phyloP scores from a whole-genome alignment of 2,888 invertebrate species.

The Diloba caeruleocephala region DNA sequence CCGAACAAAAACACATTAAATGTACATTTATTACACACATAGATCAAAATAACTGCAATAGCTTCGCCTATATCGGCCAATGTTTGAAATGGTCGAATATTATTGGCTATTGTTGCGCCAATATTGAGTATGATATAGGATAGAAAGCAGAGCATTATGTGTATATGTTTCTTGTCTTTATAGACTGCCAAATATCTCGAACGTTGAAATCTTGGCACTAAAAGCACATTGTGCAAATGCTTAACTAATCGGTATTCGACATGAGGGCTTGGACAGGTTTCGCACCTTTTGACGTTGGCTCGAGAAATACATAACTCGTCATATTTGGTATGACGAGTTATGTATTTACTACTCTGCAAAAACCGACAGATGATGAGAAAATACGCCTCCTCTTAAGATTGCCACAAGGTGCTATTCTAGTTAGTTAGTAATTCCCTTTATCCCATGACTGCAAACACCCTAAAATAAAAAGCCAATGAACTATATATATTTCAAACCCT shows the following conservation, averaged over 20 bases:
- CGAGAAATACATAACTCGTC: neutral
- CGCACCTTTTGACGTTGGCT: constrained; percentile 2
- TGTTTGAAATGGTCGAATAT: constrained; percentile 24
- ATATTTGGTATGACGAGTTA: too few relatives aligned
- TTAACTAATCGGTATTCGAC: constrained; percentile 31
- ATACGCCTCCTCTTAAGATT: neutral
- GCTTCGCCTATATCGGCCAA: constrained; percentile 40
- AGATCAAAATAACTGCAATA: constrained; percentile 59
- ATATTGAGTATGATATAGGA: constrained; percentile 16
- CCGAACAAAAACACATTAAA: constrained; percentile 64
- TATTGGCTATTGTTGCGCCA: constrained; percentile 21
- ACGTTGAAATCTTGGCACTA: constrained; percentile 52
- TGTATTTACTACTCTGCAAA: too few relatives aligned
- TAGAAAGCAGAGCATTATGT: constrained; percentile 9
- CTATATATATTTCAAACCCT: constrained; percentile 5
- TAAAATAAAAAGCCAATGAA: too few relatives aligned
- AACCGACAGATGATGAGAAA: too few relatives aligned
- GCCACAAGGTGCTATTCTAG: neutral
- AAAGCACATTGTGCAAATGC: constrained; percentile 38
- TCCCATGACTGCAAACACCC: too few relatives aligned
- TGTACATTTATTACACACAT: constrained; percentile 60
- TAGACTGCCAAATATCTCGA: constrained; percentile 13
- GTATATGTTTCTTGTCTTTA: constrained; percentile 3
- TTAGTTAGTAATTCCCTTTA: too few relatives aligned
- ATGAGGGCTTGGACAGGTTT: constrained; percentile 23